Base-by-base conservation (phyloP, 2,888 invertebrate genomes). In the Pandemis heparana region DNA sequence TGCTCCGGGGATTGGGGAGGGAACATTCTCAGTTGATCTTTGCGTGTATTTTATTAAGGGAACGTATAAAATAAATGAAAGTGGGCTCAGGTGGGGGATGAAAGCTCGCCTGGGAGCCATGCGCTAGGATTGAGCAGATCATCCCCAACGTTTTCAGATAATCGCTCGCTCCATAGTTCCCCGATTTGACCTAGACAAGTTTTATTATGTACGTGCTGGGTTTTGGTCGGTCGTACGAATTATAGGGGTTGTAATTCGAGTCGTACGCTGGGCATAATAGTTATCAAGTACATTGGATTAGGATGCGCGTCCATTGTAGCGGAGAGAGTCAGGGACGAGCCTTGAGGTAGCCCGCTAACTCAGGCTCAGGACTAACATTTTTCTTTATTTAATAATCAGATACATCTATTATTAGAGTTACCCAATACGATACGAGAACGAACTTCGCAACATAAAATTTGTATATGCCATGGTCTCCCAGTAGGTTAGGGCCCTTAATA, bases 1-100 rank as follows among this genome's bases (percentile, higher is more conserved):
- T 66, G 64, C 65, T 46, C 63, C 59, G 64, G 67, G 71, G 67
- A 71, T 75, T 75, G 67, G n/a, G 61, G 66, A 56, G 46, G 63
- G 39, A 41, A 53, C 56, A 59, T 76, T 71, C 60, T 75, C 75
- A 70, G 75, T 76, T 77, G 78, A 77, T 78, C 61, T 76, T 68
- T 68, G 67, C 71, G 67, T 75, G 77, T 79, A 78, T 79, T 78
- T 78, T 80, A 78, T 80, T 77, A 78, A 76, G 74, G 75, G 77
- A 76, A 78, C 75, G 74, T 76, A 77, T 79, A 79, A 79, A 79
- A 79, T 77, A 80, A 80, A 80, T 75, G 79, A 76, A 77, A 76
- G 76, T 38, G 71, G 75, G 77, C 74, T 74, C 80, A 80, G 80
- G 78, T 79, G 78, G 78, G 69, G 73, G 46, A 41, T 63, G 71